Conservation (phyloP, 2,888 invertebrate species). For the Brenthis ino region DNA sequence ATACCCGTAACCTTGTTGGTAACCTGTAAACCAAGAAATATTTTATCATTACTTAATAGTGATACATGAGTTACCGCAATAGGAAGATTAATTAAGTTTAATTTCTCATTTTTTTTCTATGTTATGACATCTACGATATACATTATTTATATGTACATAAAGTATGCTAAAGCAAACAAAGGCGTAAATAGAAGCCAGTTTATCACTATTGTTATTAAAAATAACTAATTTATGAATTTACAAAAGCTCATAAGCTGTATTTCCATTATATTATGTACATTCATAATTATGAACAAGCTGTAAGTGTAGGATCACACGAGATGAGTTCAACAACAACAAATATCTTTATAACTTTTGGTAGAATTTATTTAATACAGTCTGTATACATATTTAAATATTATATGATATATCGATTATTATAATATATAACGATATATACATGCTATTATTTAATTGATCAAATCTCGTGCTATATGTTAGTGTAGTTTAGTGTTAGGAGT, state of each 20-base stretch:
- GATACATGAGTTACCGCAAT: background rate
- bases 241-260: slow-evolving; percentile 4
- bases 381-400: too few species aligned
- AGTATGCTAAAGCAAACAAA: slow-evolving; percentile 6
- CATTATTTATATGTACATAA: slow-evolving; percentile 5
- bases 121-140: background rate
- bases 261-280: background rate
- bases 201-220: background rate
- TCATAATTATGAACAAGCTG: slow-evolving; percentile 2
- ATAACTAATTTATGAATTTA: background rate
- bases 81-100: background rate
- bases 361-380: background rate
- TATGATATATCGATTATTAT: too few species aligned
- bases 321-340: slow-evolving; percentile 5
- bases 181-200: background rate
- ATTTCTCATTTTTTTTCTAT: background rate
- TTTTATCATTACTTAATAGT: slow-evolving; percentile 1
- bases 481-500: slow-evolving; percentile 10
- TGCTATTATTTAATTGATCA: background rate
- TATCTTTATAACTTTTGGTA: background rate
- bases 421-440: too few species aligned
- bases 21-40: slow-evolving; percentile 64
- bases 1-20: slow-evolving; percentile 85
- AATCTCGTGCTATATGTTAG: slow-evolving; percentile 1
- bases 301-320: slow-evolving; percentile 4